Evolutionary conservation across 2,888 invertebrate species (phyloP), one percentile per base, ranked within the genome.

Genomic region (Macaria notata): DNA sequence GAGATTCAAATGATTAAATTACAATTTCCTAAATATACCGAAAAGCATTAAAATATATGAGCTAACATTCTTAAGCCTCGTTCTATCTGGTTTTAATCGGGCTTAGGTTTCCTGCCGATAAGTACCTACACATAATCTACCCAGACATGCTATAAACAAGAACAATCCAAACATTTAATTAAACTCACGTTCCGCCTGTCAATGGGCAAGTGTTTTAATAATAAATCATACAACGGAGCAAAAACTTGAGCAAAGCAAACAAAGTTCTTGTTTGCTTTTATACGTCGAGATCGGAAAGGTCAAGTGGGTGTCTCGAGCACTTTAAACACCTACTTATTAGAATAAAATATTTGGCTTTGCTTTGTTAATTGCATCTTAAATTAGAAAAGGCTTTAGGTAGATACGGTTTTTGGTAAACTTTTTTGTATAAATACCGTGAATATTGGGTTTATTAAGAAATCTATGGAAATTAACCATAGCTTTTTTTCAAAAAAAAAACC

Each of bases 221-320:
- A 49, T 31, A 50, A 46, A 49, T 56, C 36, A 43, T 29, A 0
- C 33, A 31, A 33, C 9, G 9, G 31, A 42, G 46, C 55, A 62
- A 62, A 58, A 62, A 45, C 46, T 53, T 42, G 8, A 38, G 33
- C 43, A n/a, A 36, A 49, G 58, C 38, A 62, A 58, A 54, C 52
- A 46, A 56, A 55, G 49, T 46, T 19, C 39, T 52, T 57, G 46
- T 62, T 58, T 55, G 49, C 36, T 61, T 61, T 62, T 62, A 52
- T 53, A 31, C 41, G 46, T 33, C 30, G 51, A 46, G 48, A 52
- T 58, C 45, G 52, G 31, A 46, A 45, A 62, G 58, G 58, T 61
- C 41, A 55, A 49, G 55, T 58, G 52, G 58, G 33, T 46, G 48
- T 56, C n/a, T 41, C 8, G 9, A 36, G 47, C 29, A 50, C 41